Evolutionary conservation across 2,113 vertebrate species (phyloP), one percentile per base, ranked within the genome.

Genomic region (Mellivora capensis): DNA sequence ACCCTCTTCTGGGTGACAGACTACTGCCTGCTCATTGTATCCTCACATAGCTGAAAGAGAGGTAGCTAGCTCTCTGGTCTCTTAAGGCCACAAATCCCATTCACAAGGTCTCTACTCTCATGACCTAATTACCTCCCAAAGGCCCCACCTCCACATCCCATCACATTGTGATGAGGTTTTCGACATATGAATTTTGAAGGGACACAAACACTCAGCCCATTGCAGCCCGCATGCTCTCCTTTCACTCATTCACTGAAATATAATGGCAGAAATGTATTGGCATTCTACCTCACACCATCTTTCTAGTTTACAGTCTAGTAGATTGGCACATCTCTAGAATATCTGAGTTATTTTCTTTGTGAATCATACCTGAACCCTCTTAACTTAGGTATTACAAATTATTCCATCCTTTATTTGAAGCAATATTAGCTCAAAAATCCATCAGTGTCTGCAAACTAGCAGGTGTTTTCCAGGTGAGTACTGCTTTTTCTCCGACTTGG

Each of bases 271-370:
- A 49, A 88, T 39, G 29, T 93, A n/a, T n/a, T 42, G 57, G 44
- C 62, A 47, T 23, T 31, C 81, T 92, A n/a, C 44, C 34, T 82
- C 39, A 80, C 6, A 85, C 1, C 61, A 74, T 61, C 69, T 62
- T 57, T 69, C 67, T 49, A 39, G 49, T 81, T 59, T 42, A 69
- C 0, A 79, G 27, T 77, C 20, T 20, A 74, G 62, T 37, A 77
- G 72, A 34, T 42, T 79, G 59, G 47, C 37, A 23, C 20, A 14
- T 88, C 34, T 91, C 64, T 72, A 86, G 79, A 90, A 59, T 67
- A 49, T 59, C 47, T 95, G 29, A 23, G 21, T 84, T 87, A 61
- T 88, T 97, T 93, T 89, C 34, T 93, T 42, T 83, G 62, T 93
- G 89, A 94, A 27, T 91, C 49, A 83, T 71, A 91, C 61, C 12